Evolutionary conservation across 2,888 invertebrate species (phyloP), one percentile per base, ranked within the genome.

Genomic region (Pyralis farinalis): DNA sequence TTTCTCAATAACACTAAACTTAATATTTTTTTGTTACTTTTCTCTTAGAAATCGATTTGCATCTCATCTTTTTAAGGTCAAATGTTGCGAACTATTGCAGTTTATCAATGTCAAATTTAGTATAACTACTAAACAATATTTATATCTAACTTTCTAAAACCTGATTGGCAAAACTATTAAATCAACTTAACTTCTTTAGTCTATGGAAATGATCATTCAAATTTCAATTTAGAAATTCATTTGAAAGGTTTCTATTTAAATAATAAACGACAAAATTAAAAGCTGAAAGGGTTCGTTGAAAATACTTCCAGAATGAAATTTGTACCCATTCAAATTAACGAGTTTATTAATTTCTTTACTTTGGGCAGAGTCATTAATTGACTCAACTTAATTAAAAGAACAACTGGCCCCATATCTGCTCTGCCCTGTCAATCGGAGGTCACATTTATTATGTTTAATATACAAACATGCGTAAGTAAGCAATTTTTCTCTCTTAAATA

Each of bases 331-430:
- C 7, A 1, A 30, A 30, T 11, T n/a, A n/a, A n/a, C n/a, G n/a
- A 12, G 12, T 12, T 31, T 42, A 53, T 53, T 51, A 49, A 55
- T 45, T 51, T 43, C 51, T 49, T 7, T 51, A 53, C 52, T 61
- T 55, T 47, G 40, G 42, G 46, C 49, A 54, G 47, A 47, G 28
- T 43, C 49, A 51, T 53, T 53, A 55, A 54, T 55, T 53, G 49
- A 47, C 51, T 51, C 32, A 39, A 51, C 51, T 69, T 64, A 56
- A 66, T 64, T 62, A 63, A 66, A 58, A 22, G 37, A 42, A 46
- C 59, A 56, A 63, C 56, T 57, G 58, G 45, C 53, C 40, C 34
- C 42, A 37, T 61, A 65, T 63, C 60, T 56, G 51, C 64, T 74
- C 73, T 73, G 61, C 53, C 55, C 44, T 53, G 51, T 53, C 55